phyloP scores from a whole-genome alignment of 2,113 vertebrate genomes.

The Polypterus bichir region DNA sequence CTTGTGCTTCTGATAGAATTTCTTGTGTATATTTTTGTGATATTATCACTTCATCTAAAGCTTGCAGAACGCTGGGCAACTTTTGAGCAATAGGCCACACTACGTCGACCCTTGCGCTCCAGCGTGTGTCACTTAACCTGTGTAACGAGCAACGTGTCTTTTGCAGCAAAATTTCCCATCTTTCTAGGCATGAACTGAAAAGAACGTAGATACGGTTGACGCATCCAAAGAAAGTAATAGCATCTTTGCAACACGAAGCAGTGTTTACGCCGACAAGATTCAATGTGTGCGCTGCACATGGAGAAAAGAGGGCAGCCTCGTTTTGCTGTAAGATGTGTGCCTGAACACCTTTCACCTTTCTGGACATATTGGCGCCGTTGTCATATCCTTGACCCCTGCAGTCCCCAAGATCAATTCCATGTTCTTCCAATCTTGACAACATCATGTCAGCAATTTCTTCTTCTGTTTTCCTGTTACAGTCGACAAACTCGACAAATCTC shows the following conservation, averaged over 20 bases:
- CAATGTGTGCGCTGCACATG: slow-evolving; percentile 15
- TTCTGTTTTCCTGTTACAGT: slow-evolving; percentile 13
- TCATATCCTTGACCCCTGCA: slow-evolving; percentile 18
- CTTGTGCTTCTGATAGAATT: slow-evolving; percentile 11
- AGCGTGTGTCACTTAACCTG: slow-evolving; percentile 9
- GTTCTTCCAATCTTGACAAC: not conserved
- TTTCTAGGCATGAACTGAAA: slow-evolving; percentile 15
- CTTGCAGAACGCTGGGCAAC: slow-evolving; percentile 13
- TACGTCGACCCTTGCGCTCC: slow-evolving; percentile 13
- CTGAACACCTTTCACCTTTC: slow-evolving; percentile 17
- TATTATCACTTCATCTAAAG: slow-evolving; percentile 8
- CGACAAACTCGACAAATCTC: slow-evolving; percentile 3
- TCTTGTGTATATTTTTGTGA: slow-evolving; percentile 15
- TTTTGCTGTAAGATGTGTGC: slow-evolving; percentile 13
- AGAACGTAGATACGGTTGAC: slow-evolving; percentile 13
- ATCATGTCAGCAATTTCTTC: slow-evolving; percentile 16
- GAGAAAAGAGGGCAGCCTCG: slow-evolving; percentile 10
- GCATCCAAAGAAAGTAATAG: slow-evolving; percentile 14
- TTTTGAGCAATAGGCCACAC: slow-evolving; percentile 16
- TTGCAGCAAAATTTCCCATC: slow-evolving; percentile 12
- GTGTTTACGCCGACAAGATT: slow-evolving; percentile 14
- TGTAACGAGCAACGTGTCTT: slow-evolving; percentile 17
- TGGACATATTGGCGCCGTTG: slow-evolving; percentile 20
- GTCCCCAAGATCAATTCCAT: slow-evolving; percentile 11
- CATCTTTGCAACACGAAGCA: slow-evolving; percentile 12